phyloP scores from a whole-genome alignment of 2,797 vertebrate genomes.

The Pseudochaenichthys georgianus region DNA sequence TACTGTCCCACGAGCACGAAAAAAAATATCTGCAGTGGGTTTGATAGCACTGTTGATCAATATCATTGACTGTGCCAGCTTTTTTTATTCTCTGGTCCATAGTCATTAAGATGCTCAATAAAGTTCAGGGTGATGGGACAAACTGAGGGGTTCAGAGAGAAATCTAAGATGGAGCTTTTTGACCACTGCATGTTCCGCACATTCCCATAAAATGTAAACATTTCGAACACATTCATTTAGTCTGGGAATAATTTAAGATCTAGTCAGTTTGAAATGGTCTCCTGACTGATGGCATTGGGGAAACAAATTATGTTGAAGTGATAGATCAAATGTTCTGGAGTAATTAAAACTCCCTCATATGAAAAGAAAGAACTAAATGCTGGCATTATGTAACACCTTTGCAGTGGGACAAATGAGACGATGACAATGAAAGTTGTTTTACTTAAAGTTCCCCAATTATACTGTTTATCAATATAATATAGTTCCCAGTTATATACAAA shows the following conservation, averaged over 20 bases:
- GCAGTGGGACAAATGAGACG: too few species aligned
- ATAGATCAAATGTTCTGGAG: background rate
- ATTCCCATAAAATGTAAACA: background rate
- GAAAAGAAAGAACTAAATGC: background rate
- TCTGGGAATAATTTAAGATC: background rate
- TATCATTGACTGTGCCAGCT: constrained; percentile 46
- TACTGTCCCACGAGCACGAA: constrained; percentile 43
- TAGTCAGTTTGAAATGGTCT: background rate
- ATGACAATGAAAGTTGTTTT: too few species aligned
- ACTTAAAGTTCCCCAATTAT: too few species aligned
- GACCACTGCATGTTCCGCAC: background rate
- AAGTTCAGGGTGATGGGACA: constrained; percentile 36
- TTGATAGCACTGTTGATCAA: constrained; percentile 62
- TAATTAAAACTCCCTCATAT: background rate
- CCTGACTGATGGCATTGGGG: background rate
- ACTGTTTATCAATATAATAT: too few species aligned
- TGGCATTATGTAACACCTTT: background rate
- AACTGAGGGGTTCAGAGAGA: background rate
- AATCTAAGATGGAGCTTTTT: background rate
- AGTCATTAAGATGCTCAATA: constrained; percentile 44
- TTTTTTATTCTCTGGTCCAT: constrained; percentile 23
- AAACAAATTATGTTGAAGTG: background rate
- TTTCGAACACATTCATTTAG: background rate
- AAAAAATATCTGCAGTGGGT: constrained; percentile 58
- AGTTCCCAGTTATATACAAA: too few species aligned